These are phyloP conservation scores for Lasioglossum lativentre DNA, from an alignment of 2,888 invertebrate species.

Conservation along the genomic window DNA sequence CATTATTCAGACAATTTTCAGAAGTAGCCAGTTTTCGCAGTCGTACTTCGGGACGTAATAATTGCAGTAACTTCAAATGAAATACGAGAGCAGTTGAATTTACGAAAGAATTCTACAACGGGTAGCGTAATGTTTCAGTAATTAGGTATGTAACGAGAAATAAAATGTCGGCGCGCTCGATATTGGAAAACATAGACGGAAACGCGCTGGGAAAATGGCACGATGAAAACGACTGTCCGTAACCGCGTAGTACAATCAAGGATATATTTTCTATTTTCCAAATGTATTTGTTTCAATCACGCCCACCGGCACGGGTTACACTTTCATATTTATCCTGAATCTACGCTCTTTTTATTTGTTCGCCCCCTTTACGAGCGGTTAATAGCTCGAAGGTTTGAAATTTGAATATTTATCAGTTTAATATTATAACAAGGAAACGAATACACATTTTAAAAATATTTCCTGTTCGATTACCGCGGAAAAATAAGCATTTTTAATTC, in stretches of 20 bases:
- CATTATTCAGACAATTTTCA: not conserved
- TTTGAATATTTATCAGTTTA: slow-evolving; percentile 41
- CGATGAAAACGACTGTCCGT: slow-evolving; percentile 24
- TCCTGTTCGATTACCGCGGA: not conserved
- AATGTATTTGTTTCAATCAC: slow-evolving; percentile 38
- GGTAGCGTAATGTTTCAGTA: slow-evolving; percentile 6
- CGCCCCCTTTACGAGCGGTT: not conserved
- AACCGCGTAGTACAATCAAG: slow-evolving; percentile 34
- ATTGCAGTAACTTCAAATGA: not conserved
- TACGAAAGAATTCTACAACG: not conserved
- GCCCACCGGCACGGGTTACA: slow-evolving; percentile 15
- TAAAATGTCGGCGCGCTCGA: slow-evolving; percentile 19
- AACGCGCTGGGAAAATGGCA: slow-evolving; percentile 18
- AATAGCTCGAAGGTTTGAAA: slow-evolving; percentile 26
- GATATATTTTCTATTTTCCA: slow-evolving; percentile 52
- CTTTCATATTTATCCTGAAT: slow-evolving; percentile 42
- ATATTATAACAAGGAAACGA: slow-evolving; percentile 29
- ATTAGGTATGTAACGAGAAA: slow-evolving; percentile 13
- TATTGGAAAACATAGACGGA: slow-evolving; percentile 22
- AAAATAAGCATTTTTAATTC: slow-evolving; percentile 12
- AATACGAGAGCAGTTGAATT: not conserved
- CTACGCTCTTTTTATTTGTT: slow-evolving; percentile 10
- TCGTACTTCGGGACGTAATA: not conserved
- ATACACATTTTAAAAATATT: slow-evolving; percentile 21
- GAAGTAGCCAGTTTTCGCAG: not conserved